These are phyloP conservation scores for Sphinx pinastri DNA, from an alignment of 2,888 invertebrate species.

Conservation along the genomic window DNA sequence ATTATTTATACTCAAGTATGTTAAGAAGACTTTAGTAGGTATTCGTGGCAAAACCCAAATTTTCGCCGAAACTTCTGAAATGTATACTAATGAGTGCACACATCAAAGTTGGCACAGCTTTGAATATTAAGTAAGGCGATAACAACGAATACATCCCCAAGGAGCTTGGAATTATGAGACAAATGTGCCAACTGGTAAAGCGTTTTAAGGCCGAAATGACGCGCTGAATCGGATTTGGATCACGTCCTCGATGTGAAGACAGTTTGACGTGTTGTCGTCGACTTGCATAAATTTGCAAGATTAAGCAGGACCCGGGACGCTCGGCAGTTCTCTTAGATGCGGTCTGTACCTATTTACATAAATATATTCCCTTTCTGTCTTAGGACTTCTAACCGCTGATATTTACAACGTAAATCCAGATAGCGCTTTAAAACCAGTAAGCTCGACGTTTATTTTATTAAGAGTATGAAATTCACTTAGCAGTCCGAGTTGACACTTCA, in stretches of 20 bases:
- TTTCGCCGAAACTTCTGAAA: constrained; percentile 13
- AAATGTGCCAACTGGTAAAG: constrained; percentile 77
- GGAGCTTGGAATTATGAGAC: constrained; percentile 72
- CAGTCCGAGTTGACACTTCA: constrained; percentile 2
- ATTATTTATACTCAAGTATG: background rate
- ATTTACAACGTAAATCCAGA: constrained; percentile 38
- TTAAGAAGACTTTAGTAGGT: background rate
- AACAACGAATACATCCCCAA: constrained; percentile 59
- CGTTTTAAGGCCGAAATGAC: constrained; percentile 78
- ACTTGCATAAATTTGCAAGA: constrained; percentile 83
- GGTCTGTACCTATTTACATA: constrained; percentile 71
- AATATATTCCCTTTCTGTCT: constrained; percentile 63
- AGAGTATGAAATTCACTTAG: constrained; percentile 15
- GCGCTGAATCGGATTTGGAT: constrained; percentile 79
- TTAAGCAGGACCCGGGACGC: constrained; percentile 63
- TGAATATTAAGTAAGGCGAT: constrained; percentile 65
- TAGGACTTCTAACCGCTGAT: constrained; percentile 44
- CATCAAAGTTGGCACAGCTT: constrained; percentile 52
- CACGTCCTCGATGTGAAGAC: constrained; percentile 75
- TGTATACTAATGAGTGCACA: constrained; percentile 29
- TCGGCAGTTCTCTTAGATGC: constrained; percentile 52
- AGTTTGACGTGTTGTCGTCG: constrained; percentile 79
- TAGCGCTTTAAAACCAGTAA: constrained; percentile 2
- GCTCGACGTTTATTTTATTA: background rate
- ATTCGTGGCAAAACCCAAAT: constrained; percentile 12